Evolutionary conservation across 2,113 vertebrate genomes (phyloP).

Genomic region (Ammodytes dubius): DNA sequence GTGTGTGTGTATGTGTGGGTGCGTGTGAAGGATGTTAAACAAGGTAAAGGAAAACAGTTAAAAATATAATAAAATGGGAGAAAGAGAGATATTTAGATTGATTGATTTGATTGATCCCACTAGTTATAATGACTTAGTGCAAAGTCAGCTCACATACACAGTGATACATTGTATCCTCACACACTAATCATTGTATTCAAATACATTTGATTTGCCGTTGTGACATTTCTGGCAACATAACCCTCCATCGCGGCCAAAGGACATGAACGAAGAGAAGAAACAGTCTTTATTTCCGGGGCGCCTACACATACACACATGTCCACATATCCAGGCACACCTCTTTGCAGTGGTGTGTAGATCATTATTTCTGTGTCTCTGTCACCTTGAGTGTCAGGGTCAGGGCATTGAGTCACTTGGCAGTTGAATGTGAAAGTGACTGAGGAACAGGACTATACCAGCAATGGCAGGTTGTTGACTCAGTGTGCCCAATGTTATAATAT

Average conservation of each 20-base stretch:
- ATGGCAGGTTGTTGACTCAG: conserved; percentile 29
- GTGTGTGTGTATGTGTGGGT: no score
- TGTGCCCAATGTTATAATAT: conserved; percentile 33
- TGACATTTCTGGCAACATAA: conserved; percentile 28
- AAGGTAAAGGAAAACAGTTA: background rate
- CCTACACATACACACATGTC: background rate
- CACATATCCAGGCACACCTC: background rate
- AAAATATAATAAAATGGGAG: background rate
- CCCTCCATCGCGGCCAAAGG: background rate
- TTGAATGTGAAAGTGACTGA: conserved; percentile 23
- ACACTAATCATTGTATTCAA: background rate
- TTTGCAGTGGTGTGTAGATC: conserved; percentile 26
- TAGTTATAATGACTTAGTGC: conserved; percentile 21
- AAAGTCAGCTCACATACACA: conserved; percentile 5
- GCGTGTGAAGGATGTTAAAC: background rate
- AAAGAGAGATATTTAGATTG: no score
- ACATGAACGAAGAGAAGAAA: background rate
- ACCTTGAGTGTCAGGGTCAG: conserved; percentile 30
- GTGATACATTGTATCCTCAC: background rate
- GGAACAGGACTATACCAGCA: background rate
- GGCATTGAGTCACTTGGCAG: conserved; percentile 55
- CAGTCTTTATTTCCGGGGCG: background rate
- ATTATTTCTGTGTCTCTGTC: conserved; percentile 49
- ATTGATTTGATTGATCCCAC: background rate
- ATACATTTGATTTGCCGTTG: conserved; percentile 10